phyloP scores from a whole-genome alignment of 2,113 vertebrate species.

The Sinocyclocheilus maitianheensis region DNA sequence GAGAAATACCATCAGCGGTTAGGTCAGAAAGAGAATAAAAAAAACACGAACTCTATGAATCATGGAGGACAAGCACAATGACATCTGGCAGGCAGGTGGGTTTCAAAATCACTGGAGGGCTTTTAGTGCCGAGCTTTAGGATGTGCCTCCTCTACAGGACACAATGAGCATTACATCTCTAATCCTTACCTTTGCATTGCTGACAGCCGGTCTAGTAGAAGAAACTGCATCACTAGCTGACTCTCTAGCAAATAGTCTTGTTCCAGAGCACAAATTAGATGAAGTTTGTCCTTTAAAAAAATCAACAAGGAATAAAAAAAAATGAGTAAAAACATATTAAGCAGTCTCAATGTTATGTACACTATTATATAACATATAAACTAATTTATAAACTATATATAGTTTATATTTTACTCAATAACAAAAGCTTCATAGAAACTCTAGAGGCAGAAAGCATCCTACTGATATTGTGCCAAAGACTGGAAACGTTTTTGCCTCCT shows the following conservation, averaged over 20 bases:
- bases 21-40: constrained; percentile 45
- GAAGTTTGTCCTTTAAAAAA: neutral
- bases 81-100: constrained; percentile 81
- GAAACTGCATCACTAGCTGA: neutral
- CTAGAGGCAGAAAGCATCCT: constrained; percentile 35
- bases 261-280: neutral
- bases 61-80: constrained; percentile 63
- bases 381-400: neutral
- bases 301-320: no score
- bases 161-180: constrained; percentile 31
- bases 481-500: neutral
- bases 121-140: constrained; percentile 60
- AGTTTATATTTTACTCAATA: constrained; percentile 38
- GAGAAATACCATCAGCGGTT: constrained; percentile 46
- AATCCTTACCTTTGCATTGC: neutral
- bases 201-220: neutral
- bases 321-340: neutral
- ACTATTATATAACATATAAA: neutral
- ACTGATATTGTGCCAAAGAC: neutral
- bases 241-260: neutral
- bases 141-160: constrained; percentile 70
- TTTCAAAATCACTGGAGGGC: constrained; percentile 8
- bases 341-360: neutral
- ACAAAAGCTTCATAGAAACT: constrained; percentile 38
- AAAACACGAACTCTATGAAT: constrained; percentile 52